Evolutionary conservation across 2,113 vertebrate species (phyloP).

Genomic region (Phrynosoma platyrhinos): DNA sequence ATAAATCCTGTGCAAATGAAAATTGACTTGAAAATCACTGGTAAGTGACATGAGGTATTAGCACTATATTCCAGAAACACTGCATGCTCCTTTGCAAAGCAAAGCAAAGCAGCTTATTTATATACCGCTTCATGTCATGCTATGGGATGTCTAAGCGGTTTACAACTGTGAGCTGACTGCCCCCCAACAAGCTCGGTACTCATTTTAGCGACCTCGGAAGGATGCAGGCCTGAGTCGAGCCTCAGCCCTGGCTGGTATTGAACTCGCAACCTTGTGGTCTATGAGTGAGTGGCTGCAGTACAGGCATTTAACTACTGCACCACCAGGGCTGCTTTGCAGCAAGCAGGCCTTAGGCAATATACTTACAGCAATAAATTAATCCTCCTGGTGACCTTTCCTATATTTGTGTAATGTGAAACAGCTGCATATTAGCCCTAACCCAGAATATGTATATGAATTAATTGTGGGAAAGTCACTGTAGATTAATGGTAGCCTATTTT

Average conservation of each 20-base stretch:
- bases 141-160: too few relatives aligned
- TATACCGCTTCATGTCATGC: too few relatives aligned
- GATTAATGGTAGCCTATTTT: not conserved
- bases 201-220: too few relatives aligned
- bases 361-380: not conserved
- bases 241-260: too few relatives aligned
- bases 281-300: too few relatives aligned
- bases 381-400: not conserved
- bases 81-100: not conserved
- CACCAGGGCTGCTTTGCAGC: constrained; percentile 11
- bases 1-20: not conserved
- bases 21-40: not conserved
- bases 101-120: too few relatives aligned
- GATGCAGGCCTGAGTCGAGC: too few relatives aligned
- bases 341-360: not conserved
- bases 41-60: not conserved
- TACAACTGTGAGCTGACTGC: too few relatives aligned
- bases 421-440: not conserved
- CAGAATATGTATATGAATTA: constrained; percentile 21
- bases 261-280: too few relatives aligned
- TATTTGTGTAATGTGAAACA: not conserved
- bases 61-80: not conserved
- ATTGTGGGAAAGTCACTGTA: constrained; percentile 4
- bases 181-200: too few relatives aligned
- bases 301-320: too few relatives aligned